Evolutionary conservation across 1,140 invertebrate species (phyloP), one percentile per base, ranked within the genome.

Genomic region (Eriocheir sinensis): DNA sequence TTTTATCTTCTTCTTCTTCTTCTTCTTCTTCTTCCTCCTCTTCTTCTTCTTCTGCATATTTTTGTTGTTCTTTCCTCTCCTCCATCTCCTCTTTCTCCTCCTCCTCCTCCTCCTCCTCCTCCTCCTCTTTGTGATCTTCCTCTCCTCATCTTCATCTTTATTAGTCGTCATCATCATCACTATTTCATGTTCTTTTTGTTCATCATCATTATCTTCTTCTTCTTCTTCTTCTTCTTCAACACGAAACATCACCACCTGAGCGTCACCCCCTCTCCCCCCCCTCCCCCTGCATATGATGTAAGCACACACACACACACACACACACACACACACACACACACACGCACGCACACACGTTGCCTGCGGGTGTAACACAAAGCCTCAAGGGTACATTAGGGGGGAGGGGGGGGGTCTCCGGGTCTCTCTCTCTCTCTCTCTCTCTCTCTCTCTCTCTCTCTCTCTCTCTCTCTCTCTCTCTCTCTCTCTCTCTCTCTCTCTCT

Each of bases 331-430:
- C 60, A 60, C 53, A 60, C 53, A 60, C 8, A 60, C 53, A 60
- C 53, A 60, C 53, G 27, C 53, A 60, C 53, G 27, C 53, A 60
- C 53, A 60, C 53, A 48, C 53, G 27, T 21, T 9, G 53, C 53
- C 53, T 21, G 53, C n/a, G 53, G 53, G 53, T 60, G 53, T 60
- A 72, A 72, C 60, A 72, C 60, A 72, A 72, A 72, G 60, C 60
- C 60, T 72, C 60, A 21, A 21, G n/a, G 60, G 60, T 72, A n/a
- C n/a, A n/a, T 72, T 2, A 60, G 17, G 53, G 53, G 60, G n/a
- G 60, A 72, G 27, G 21, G 60, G 21, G 60, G 21, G 60, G 17
- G 2, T 44, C 4, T 72, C 27, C 60, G 60, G 60, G 60, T 72
- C 60, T n/a, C 27, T n/a, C 60, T 6, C 60, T 6, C 6, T n/a